A percentile compares a stretch with the other conserved stretches of the same genome.
These are phyloP conservation scores for Ctenodactylus gundi DNA, from an alignment of 2,113 vertebrate species.

Conservation along the genomic window DNA sequence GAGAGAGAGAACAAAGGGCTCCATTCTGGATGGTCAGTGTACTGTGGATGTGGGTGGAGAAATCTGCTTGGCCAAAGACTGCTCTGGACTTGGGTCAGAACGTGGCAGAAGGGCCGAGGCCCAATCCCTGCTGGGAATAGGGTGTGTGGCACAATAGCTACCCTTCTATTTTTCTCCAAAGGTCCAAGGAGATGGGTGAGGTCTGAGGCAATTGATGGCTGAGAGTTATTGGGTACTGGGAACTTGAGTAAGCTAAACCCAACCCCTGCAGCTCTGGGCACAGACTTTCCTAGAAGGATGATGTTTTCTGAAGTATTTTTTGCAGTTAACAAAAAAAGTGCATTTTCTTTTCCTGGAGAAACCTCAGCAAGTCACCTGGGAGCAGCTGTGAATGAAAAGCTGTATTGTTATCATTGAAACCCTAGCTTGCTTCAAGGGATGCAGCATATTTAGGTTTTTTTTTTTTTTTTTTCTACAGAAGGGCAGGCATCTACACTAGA, in stretches of 20 bases:
- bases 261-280: neutral
- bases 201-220: neutral
- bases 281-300: neutral
- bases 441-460: neutral
- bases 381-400: neutral
- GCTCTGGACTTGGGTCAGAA: neutral
- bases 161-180: neutral
- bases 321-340: neutral
- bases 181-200: neutral
- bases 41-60: neutral
- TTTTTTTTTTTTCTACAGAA: neutral
- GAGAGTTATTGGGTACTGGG: neutral
- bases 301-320: conserved; percentile 27
- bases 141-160: neutral
- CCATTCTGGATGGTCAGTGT: neutral
- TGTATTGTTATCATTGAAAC: conserved; percentile 13
- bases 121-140: neutral
- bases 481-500: neutral
- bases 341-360: neutral
- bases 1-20: neutral
- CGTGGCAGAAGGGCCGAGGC: neutral
- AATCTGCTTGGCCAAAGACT: neutral
- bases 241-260: neutral
- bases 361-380: neutral
- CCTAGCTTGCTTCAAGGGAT: neutral